Percentiles rank a stretch among this genome's conserved stretches.
phyloP scores from a whole-genome alignment of 2,888 invertebrate species.

The Ormyrus nitidulus region DNA sequence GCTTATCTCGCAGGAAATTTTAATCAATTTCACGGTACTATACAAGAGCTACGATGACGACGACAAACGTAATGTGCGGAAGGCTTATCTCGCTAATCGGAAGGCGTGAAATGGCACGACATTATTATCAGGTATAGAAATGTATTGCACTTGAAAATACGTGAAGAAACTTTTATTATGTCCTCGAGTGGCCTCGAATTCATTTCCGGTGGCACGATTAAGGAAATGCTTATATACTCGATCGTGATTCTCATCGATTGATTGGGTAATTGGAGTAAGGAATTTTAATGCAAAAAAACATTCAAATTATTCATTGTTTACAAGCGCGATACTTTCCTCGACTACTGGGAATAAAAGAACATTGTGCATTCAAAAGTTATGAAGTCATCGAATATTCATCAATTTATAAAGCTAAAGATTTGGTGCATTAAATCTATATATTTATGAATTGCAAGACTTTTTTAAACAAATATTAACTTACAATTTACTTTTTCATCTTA shows the following conservation, averaged over 20 bases:
- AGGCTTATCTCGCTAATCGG: slow-evolving; percentile 18
- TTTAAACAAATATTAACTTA: too few species aligned
- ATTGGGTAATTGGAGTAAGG: background rate
- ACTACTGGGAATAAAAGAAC: too few species aligned
- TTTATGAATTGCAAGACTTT: too few species aligned
- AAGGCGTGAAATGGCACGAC: slow-evolving; percentile 15
- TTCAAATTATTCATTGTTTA: too few species aligned
- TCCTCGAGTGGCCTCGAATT: background rate
- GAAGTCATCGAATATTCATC: background rate
- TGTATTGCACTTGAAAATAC: background rate
- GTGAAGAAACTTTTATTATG: slow-evolving; percentile 8
- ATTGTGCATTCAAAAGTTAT: background rate
- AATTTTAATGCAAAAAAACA: too few species aligned
- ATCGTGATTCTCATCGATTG: background rate
- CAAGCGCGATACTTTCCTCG: too few species aligned
- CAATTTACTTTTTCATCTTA: too few species aligned
- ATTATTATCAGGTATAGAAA: slow-evolving; percentile 16
- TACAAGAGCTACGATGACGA: background rate
- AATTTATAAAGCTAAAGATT: too few species aligned
- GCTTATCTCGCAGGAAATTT: too few species aligned
- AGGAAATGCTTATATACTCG: background rate
- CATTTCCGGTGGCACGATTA: slow-evolving; percentile 5
- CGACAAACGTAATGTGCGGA: background rate
- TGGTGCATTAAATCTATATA: too few species aligned
- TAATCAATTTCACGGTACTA: too few species aligned